Evolutionary conservation across 1,140 invertebrate species (phyloP), one percentile per base, ranked within the genome.

Genomic region (Ceratosolen solmsi): DNA sequence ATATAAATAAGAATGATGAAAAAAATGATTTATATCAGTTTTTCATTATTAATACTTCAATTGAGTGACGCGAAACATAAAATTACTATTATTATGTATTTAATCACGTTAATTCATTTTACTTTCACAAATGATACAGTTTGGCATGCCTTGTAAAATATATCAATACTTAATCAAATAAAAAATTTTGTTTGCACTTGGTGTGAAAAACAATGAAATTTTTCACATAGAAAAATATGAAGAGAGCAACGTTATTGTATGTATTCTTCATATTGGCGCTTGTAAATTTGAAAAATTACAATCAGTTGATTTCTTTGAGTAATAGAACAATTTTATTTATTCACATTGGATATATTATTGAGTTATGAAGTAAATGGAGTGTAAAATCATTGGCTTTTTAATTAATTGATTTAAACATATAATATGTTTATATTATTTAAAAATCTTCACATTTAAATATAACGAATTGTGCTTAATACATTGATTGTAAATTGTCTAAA

Each of bases 311-410:
- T 60, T 25, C n/a, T 13, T 60, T 63, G 30, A 63, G 30, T 63
- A 63, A 63, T 63, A 36, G 60, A 63, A 63, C 17, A 63, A 33
- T 63, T 63, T 30, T 33, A 63, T 33, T 63, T 33, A 11, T 63
- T 63, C 60, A 33, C 30, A n/a, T 63, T 15, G 27, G 33, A 63
- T 63, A 11, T 20, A 2, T 5, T 33, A 5, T 15, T 11, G 13
- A 3, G 5, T 25, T 17, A 15, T 33, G 30, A 27, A 63, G 33
- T 63, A 33, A 33, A 13, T 33, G 17, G 4, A 63, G 17, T 33
- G 17, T 63, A 63, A 11, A 17, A 63, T 20, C 17, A 33, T 20
- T 13, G 33, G 27, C 30, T 60, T 60, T 30, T 17, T 33, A 63
- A 63, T 63, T 33, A 2, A 25, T 25, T 63, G 4, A 20, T 63